Evolutionary conservation across 1,140 invertebrate genomes (phyloP).

Genomic region (Bombus sylvicola): DNA sequence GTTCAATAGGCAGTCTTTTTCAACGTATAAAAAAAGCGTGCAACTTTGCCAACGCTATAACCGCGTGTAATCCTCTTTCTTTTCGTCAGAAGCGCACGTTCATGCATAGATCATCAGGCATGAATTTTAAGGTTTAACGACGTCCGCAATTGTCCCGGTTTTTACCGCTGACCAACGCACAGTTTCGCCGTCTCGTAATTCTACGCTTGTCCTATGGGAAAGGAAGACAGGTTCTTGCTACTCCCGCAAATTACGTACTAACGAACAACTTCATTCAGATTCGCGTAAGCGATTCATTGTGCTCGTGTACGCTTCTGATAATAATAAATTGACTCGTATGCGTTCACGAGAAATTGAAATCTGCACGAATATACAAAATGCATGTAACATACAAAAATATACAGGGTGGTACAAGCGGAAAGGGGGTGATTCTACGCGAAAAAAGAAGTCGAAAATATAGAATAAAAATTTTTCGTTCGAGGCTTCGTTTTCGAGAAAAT

Average conservation of each 20-base stretch:
- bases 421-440: too few relatives aligned
- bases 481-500: too few relatives aligned
- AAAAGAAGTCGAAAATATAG: too few relatives aligned
- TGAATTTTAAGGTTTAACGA: conserved; percentile 31
- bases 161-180: conserved; percentile 28
- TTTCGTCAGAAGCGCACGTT: conserved; percentile 10
- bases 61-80: conserved; percentile 20
- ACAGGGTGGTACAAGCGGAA: too few relatives aligned
- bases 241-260: conserved; percentile 23
- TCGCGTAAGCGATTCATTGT: conserved; percentile 15
- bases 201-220: conserved; percentile 1
- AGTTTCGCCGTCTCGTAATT: conserved; percentile 16
- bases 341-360: too few relatives aligned
- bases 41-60: not conserved
- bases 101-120: conserved; percentile 19
- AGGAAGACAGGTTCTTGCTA: too few relatives aligned
- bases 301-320: too few relatives aligned
- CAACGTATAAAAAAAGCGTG: too few relatives aligned
- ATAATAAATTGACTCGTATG: too few relatives aligned
- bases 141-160: conserved; percentile 11
- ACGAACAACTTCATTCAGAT: conserved; percentile 40
- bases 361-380: too few relatives aligned
- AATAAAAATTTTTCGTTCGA: too few relatives aligned
- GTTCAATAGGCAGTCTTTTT: not conserved
- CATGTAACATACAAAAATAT: too few relatives aligned